Evolutionary conservation across 2,797 vertebrate genomes (phyloP), one percentile per base, ranked within the genome.

Genomic region (Apodemus agrarius): DNA sequence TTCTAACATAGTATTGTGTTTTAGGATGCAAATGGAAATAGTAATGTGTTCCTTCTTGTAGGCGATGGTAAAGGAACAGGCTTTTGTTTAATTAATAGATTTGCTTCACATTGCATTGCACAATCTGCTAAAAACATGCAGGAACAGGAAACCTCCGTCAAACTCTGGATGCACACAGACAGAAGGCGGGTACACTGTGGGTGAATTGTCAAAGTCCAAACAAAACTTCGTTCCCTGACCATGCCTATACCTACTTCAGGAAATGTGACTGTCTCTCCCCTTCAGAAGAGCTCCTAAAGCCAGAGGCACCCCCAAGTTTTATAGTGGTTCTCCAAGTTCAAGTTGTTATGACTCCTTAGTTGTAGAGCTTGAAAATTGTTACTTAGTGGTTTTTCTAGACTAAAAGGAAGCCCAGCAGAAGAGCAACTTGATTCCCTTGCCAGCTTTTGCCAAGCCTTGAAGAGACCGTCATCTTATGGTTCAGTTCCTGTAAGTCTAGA

Each of bases 361-460:
- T 57, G 19, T 43, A 57, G 49, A 19, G 1, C 6, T 31, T 63
- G 40, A 37, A 31, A 26, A 17, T 0, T 46, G 69, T 85, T 72
- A 59, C 29, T 74, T 85, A 9, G 52, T 29, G 65, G 65, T 37
- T 85, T 95, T 92, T 86, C 72, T 74, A 79, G n/a, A 78, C 34
- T 79, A 92, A 92, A n/a, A 16, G 11, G 9, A 95, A 81, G 40
- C 54, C 59, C 16, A 16, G 80, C 61, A 4, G 86, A 92, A 54
- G 22, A 96, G 61, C 10, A 76, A 13, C 22, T 29, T 31, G 21
- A 74, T 72, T 89, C 26, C 19, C 80, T 85, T 79, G 59, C 46
- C 75, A 82, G 29, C 69, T 90, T 95, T 87, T 72, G 80, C 84
- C 34, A 90, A 57, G 59, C 9, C 74, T 81, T 74, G 63, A 78